phyloP scores from a whole-genome alignment of 2,113 vertebrate species.

The Mirounga angustirostris region DNA sequence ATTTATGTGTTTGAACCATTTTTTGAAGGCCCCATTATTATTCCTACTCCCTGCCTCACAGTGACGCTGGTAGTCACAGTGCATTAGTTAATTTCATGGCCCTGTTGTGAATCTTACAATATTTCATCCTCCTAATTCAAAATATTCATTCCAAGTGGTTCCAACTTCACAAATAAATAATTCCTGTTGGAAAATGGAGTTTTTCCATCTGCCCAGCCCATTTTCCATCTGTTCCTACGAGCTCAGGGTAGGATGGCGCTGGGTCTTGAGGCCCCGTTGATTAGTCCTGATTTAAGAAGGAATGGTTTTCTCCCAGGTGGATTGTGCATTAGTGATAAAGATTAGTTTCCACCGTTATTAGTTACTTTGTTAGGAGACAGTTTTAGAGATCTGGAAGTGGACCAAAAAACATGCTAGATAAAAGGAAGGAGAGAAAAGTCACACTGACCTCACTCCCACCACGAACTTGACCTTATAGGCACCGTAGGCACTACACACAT shows the following conservation, averaged over 20 bases:
- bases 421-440: slow-evolving; percentile 16
- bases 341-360: slow-evolving; percentile 65
- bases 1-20: slow-evolving; percentile 71
- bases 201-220: slow-evolving; percentile 83
- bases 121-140: slow-evolving; percentile 80
- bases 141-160: slow-evolving; percentile 81
- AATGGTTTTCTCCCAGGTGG: slow-evolving; percentile 74
- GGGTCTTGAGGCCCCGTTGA: slow-evolving; percentile 69
- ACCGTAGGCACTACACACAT: fast-evolving
- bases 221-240: slow-evolving; percentile 83
- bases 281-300: slow-evolving; percentile 78
- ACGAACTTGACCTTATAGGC: not conserved
- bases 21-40: slow-evolving; percentile 72
- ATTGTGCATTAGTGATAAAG: slow-evolving; percentile 67
- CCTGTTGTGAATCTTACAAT: slow-evolving; percentile 78
- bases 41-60: slow-evolving; percentile 60
- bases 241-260: slow-evolving; percentile 64
- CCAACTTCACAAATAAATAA: slow-evolving; percentile 84
- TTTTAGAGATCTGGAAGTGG: slow-evolving; percentile 40
- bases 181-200: slow-evolving; percentile 79
- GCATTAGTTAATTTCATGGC: slow-evolving; percentile 81
- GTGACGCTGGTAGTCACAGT: slow-evolving; percentile 38
- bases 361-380: slow-evolving; percentile 51
- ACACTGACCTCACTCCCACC: not conserved
- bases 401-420: not conserved